Percentiles rank a stretch among this genome's conserved stretches.
phyloP scores from a whole-genome alignment of 2,113 vertebrate genomes.

The Rhea americana region DNA sequence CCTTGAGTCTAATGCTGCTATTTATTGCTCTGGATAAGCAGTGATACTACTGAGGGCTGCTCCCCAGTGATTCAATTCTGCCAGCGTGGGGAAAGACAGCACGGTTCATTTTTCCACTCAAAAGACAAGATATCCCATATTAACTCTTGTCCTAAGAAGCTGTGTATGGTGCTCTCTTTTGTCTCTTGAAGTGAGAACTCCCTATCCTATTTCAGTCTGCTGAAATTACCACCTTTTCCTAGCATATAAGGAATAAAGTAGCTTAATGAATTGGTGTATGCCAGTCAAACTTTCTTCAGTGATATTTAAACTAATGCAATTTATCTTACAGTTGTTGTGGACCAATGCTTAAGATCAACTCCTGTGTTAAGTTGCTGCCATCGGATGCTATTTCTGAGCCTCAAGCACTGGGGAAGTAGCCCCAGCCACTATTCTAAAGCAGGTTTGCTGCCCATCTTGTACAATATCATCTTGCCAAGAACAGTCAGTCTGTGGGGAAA shows the following conservation, averaged over 20 bases:
- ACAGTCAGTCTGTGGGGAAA: not conserved
- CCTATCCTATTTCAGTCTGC: not conserved
- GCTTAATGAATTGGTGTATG: not conserved
- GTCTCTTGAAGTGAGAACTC: not conserved
- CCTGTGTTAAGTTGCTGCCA: not conserved
- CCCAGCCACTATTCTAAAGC: not conserved
- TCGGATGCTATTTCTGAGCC: not conserved
- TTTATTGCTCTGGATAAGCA: not conserved
- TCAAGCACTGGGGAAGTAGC: not conserved
- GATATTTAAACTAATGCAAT: not conserved
- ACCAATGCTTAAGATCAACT: not conserved
- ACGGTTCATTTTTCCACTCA: not conserved
- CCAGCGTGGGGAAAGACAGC: not conserved
- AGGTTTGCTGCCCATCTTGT: not conserved
- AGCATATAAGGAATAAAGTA: not conserved
- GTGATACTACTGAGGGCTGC: not conserved
- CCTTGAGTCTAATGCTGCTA: not conserved
- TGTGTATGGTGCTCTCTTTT: not conserved
- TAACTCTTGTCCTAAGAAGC: not conserved
- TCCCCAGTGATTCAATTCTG: not conserved
- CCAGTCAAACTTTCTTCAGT: conserved; percentile 17
- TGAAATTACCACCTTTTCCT: not conserved
- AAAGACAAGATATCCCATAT: not conserved
- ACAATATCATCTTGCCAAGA: not conserved
- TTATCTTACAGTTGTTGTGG: conserved; percentile 1